phyloP scores from a whole-genome alignment of 2,113 vertebrate species.

The Colinus virginianus region DNA sequence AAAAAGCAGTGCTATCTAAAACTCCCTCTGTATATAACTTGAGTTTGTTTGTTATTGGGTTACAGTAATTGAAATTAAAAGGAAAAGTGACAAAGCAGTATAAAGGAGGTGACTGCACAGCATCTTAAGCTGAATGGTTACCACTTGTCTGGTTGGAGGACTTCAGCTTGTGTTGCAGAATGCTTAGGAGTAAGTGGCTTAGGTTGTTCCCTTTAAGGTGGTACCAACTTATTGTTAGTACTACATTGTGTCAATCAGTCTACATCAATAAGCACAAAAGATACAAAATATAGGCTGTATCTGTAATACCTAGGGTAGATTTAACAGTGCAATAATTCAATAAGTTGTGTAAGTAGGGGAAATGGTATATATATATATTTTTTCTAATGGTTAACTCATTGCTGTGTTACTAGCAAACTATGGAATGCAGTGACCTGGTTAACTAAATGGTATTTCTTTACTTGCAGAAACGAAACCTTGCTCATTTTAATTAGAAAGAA shows the following conservation, averaged over 20 bases:
- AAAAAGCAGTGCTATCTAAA: background rate
- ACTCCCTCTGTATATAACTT: background rate
- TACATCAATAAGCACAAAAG: background rate
- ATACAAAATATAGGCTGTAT: background rate
- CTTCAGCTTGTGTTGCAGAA: background rate
- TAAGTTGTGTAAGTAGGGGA: background rate
- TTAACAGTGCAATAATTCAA: background rate
- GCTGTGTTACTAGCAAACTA: background rate
- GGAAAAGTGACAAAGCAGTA: background rate
- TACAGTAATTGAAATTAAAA: background rate
- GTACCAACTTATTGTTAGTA: background rate
- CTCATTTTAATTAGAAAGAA: background rate
- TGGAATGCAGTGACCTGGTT: background rate
- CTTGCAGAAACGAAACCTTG: background rate
- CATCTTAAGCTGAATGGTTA: background rate
- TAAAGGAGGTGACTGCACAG: background rate
- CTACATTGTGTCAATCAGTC: background rate
- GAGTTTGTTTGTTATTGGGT: background rate
- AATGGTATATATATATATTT: background rate
- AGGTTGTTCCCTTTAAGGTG: background rate
- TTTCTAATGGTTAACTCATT: background rate
- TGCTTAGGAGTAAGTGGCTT: background rate
- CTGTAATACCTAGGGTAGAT: background rate
- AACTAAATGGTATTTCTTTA: background rate
- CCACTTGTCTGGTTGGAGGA: background rate